Base-by-base conservation (phyloP, 2,797 vertebrate species). In the Eurystomus glaucurus region DNA sequence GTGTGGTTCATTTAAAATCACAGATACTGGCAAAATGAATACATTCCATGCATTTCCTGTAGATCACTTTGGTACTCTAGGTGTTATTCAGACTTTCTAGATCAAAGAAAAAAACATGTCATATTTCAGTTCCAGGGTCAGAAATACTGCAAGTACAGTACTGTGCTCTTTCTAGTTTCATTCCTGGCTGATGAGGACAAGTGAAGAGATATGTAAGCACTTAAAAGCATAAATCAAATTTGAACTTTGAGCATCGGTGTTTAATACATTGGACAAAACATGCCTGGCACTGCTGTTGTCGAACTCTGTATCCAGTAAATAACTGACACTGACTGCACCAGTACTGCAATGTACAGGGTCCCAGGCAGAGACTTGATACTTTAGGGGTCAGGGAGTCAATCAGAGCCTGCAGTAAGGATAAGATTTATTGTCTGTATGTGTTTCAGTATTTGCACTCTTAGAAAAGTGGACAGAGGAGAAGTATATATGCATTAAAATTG, bases 1-100 rank as follows among this genome's bases (percentile, higher is more conserved):
- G 62, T 0, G 4, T 61, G 57, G 46, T 82, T 72, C 74, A 37
- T 76, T 82, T 93, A 76, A 94, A 92, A 75, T 86, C 74, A 86
- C 72, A 94, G 80, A 61, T 43, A 52, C 3, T 93, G 77, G 80
- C 58, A 92, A 85, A 79, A 33, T n/a, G 8, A 85, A 54, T 85
- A 33, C 61, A 58, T 91, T 93, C 83, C 74, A 85, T 66, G 66
- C 65, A 88, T 60, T 91, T 91, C 35, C 66, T 72, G 35, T 52
- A 78, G 85, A 80, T 61, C 71, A 51, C 65, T 92, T 91, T 55
- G 74, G 70, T 69, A 76, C 43, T 82, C 39, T 82, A 89, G 83
- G 88, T 96, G 90, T 79, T 89, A 85, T 72, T 96, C 80, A 70
- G 88, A 60, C 50, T 79, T 93, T 66, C 66, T 89, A 66, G 58